Base-by-base conservation (phyloP, 2,797 vertebrate genomes). In the Leptodactylus fallax region DNA sequence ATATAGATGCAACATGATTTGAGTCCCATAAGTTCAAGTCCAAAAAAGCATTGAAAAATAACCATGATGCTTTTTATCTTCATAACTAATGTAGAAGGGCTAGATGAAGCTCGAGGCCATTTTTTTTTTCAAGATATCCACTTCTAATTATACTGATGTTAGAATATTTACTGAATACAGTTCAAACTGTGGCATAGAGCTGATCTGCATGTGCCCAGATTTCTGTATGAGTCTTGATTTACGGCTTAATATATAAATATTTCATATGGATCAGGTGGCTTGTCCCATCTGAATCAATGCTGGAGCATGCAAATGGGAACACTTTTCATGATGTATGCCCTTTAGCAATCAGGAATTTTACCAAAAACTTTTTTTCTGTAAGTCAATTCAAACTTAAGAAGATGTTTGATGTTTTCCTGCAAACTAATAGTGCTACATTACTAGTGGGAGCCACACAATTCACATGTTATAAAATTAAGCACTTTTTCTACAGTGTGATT, bases 91-190 rank as follows among this genome's bases (percentile, higher is more conserved):
- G 45, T 51, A 85, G 36, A 88, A 63, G 17, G 25, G 36, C 13
- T 63, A 76, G 82, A 85, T 77, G 58, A 74, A 61, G 77, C 77
- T 77, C 12, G 16, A 85, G 82, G 82, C 65, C 72, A 72, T 85
- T 79, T 36, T 85, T 88, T 85, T 61, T 88, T 85, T 61, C 7
- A 74, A 80, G 55, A 74, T 74, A 21, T 85, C 56, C 25, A 51
- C 45, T 81, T 85, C 27, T 85, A 85, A 81, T 88, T 88, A 85
- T 74, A 51, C 83, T 88, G 56, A 85, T 72, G 76, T 79, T 85
- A 69, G 4, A 53, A 84, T 85, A 63, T 51, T 25, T 83, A 83
- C 58, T 55, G 21, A 47, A 53, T 80, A 47, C 10, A 87, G 85
- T 80, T 10, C 45, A 58, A 25, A 49, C 53, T 60, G 49, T 69